These are phyloP conservation scores for Drosophila affinis DNA, from an alignment of 2,888 invertebrate genomes.

Conservation along the genomic window DNA sequence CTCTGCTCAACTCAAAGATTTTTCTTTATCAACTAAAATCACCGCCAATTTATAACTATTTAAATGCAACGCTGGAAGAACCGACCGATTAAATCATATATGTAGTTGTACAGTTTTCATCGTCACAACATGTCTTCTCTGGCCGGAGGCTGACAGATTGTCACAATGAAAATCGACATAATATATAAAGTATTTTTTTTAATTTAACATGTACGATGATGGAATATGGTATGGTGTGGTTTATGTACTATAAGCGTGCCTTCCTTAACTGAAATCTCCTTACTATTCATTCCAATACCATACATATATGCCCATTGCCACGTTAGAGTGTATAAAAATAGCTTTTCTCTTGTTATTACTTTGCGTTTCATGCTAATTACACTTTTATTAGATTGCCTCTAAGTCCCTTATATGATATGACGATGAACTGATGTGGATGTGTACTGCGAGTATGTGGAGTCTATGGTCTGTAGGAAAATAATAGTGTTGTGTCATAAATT, in stretches of 20 bases:
- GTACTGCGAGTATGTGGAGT: too few species aligned
- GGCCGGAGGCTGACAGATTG: neutral
- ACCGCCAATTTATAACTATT: slow-evolving; percentile 26
- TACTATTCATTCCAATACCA: slow-evolving; percentile 66
- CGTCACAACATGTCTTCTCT: neutral
- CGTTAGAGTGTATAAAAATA: slow-evolving; percentile 67
- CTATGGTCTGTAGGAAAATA: slow-evolving; percentile 2
- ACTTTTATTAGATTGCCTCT: slow-evolving; percentile 40
- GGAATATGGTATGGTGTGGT: slow-evolving; percentile 16
- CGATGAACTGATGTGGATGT: neutral
- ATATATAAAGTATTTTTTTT: neutral
- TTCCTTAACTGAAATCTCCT: slow-evolving; percentile 44
- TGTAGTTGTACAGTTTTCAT: neutral
- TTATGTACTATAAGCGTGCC: slow-evolving; percentile 14
- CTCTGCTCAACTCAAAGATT: slow-evolving; percentile 14
- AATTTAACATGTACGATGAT: slow-evolving; percentile 17
- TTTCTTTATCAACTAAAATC: slow-evolving; percentile 24
- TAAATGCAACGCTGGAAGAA: slow-evolving; percentile 72
- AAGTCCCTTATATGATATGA: slow-evolving; percentile 33
- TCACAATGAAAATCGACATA: slow-evolving; percentile 10
- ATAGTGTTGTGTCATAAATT: neutral
- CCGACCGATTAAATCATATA: slow-evolving; percentile 42
- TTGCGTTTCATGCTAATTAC: slow-evolving; percentile 66
- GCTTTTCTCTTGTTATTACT: slow-evolving; percentile 50
- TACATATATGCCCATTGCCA: slow-evolving; percentile 63